These are phyloP conservation scores for Conchocele bisecta DNA, from an alignment of 2,888 invertebrate species.

Conservation along the genomic window DNA sequence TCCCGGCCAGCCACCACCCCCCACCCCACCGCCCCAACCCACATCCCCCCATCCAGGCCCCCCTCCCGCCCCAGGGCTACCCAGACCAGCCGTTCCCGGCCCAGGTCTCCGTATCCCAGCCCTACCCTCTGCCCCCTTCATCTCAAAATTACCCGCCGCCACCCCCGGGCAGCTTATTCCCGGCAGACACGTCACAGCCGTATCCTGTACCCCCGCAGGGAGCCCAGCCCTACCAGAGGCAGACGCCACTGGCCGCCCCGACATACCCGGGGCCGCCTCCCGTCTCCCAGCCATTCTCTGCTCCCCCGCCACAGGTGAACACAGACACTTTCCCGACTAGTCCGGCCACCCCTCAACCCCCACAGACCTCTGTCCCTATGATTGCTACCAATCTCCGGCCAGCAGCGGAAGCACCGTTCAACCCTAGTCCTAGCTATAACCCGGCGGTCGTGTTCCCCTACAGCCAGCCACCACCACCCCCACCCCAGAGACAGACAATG, in stretches of 20 bases:
- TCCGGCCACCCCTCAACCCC: too few species aligned
- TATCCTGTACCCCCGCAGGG: too few species aligned
- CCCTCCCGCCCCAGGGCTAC: constrained; percentile 15
- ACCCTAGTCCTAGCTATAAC: background rate
- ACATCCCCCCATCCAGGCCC: constrained; percentile 25
- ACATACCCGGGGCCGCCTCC: too few species aligned
- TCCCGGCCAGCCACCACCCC: constrained; percentile 29
- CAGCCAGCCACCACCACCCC: background rate
- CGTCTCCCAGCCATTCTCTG: too few species aligned
- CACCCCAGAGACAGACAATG: too few species aligned
- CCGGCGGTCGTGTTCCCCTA: background rate
- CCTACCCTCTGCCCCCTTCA: constrained; percentile 16
- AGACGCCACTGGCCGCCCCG: too few species aligned
- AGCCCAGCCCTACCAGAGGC: too few species aligned
- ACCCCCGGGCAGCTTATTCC: background rate
- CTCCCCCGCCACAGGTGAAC: too few species aligned
- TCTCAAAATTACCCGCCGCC: background rate
- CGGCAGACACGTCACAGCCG: too few species aligned
- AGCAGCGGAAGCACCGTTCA: background rate
- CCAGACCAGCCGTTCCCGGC: constrained; percentile 11
- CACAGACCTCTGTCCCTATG: too few species aligned
- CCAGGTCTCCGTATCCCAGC: constrained; percentile 9
- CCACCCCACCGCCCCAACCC: constrained; percentile 22
- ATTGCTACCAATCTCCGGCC: background rate
- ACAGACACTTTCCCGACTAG: too few species aligned